phyloP scores from a whole-genome alignment of 2,797 vertebrate species.

The Kryptopterus vitreolus region DNA sequence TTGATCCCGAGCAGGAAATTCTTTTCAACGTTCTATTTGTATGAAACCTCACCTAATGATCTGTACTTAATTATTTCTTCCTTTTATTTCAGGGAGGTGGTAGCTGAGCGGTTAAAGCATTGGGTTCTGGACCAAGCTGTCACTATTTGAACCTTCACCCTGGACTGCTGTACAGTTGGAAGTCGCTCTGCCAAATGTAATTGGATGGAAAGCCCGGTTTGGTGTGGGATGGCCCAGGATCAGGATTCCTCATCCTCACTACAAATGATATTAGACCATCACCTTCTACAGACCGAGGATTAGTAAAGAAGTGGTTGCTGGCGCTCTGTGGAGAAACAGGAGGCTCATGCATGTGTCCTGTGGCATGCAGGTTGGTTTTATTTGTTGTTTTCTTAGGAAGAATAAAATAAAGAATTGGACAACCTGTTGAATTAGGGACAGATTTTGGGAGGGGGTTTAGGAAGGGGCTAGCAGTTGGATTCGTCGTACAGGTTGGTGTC shows the following conservation, averaged over 20 bases:
- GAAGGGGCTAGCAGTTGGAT: slow-evolving; percentile 91
- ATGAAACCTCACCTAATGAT: too few relatives aligned
- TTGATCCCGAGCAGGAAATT: too few relatives aligned
- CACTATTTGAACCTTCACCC: too few relatives aligned
- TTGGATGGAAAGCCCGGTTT: slow-evolving; percentile 21
- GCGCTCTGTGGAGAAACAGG: slow-evolving; percentile 38
- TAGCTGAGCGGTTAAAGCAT: too few relatives aligned
- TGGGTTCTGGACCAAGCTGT: too few relatives aligned
- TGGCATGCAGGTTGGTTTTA: slow-evolving; percentile 50
- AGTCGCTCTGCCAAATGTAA: too few relatives aligned
- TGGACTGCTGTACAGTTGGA: too few relatives aligned
- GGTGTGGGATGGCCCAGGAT: slow-evolving; percentile 23
- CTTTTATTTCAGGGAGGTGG: too few relatives aligned
- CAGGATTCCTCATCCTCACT: background rate
- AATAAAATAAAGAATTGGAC: slow-evolving; percentile 70
- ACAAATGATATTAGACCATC: slow-evolving; percentile 21
- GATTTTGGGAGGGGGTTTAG: slow-evolving; percentile 46
- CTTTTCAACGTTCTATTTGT: too few relatives aligned
- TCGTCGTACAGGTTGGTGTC: slow-evolving; percentile 95
- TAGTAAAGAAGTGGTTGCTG: slow-evolving; percentile 47
- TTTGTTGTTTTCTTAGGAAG: slow-evolving; percentile 17
- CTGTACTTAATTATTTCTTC: too few relatives aligned
- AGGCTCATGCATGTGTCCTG: slow-evolving; percentile 74
- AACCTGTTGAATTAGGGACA: slow-evolving; percentile 74
- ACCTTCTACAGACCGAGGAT: slow-evolving; percentile 26